A percentile compares a stretch with the other conserved stretches of the same genome.
Conservation (phyloP, 2,113 vertebrate species). For the Labeo rohita region DNA sequence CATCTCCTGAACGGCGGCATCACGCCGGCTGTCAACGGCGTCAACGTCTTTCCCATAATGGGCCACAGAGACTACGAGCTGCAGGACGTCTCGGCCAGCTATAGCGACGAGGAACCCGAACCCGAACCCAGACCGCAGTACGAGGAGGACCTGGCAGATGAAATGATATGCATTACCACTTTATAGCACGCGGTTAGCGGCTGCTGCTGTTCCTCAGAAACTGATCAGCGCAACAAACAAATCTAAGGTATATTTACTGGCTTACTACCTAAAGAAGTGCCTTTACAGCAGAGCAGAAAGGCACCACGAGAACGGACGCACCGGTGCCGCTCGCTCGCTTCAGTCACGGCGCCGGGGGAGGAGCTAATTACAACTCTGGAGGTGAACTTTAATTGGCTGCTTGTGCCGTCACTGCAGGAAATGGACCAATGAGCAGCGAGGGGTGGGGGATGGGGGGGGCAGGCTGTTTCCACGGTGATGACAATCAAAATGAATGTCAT, state of each 20-base stretch:
- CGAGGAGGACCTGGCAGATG: conserved; percentile 97
- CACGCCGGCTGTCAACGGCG: conserved; percentile 79
- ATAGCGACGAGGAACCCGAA: conserved; percentile 94
- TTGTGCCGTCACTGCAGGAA: conserved; percentile 60
- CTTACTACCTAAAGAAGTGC: conserved; percentile 91
- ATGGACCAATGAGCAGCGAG: conserved; percentile 64
- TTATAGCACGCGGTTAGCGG: conserved; percentile 86
- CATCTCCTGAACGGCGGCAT: conserved; percentile 89
- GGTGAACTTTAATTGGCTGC: conserved; percentile 57
- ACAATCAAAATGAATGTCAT: conserved; percentile 88
- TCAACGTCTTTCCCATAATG: conserved; percentile 81
- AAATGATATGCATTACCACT: conserved; percentile 99
- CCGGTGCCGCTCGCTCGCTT: conserved; percentile 52
- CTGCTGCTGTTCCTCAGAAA: conserved; percentile 53
- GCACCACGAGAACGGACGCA: conserved; percentile 80
- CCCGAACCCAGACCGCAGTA: conserved; percentile 76
- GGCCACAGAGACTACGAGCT: conserved; percentile 86
- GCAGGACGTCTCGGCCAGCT: conserved; percentile 89
- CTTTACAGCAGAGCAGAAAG: conserved; percentile 84
- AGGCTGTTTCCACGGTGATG: conserved; percentile 80
- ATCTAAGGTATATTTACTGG: conserved; percentile 77
- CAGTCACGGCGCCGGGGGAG: neutral
- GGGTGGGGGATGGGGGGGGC: conserved; percentile 53
- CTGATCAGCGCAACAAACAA: conserved; percentile 52
- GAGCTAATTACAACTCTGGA: neutral